Evolutionary conservation across 2,113 vertebrate genomes (phyloP).

Genomic region (Emydocephalus ijimae): DNA sequence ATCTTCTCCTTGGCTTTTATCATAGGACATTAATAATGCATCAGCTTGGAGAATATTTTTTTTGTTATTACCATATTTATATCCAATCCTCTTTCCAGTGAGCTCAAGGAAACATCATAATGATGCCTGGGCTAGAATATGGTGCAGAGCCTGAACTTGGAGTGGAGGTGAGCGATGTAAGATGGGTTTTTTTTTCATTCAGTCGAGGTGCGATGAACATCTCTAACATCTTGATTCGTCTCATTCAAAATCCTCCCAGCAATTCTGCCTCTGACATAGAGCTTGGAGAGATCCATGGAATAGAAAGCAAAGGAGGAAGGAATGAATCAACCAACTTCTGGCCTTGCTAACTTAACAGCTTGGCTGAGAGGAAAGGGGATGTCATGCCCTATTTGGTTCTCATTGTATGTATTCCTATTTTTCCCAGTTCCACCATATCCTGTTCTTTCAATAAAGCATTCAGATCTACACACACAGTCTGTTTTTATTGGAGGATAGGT

Average conservation of each 20-base stretch:
- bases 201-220: background rate
- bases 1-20: constrained; percentile 20
- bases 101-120: constrained; percentile 1
- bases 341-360: background rate
- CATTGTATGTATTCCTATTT: too few species aligned
- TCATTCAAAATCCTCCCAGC: background rate
- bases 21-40: background rate
- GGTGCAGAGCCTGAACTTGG: background rate
- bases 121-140: background rate
- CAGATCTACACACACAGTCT: too few species aligned
- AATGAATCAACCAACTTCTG: background rate
- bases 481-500: too few species aligned
- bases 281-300: background rate
- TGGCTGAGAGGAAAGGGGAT: background rate
- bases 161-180: background rate
- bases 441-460: too few species aligned
- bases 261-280: background rate
- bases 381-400: too few species aligned
- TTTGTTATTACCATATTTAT: background rate
- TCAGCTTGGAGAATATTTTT: background rate
- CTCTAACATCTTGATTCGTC: background rate
- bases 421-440: too few species aligned
- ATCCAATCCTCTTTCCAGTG: background rate
- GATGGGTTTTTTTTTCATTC: background rate
- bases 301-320: background rate